Percentiles rank a stretch among this genome's conserved stretches.
Evolutionary conservation across 2,888 invertebrate genomes (phyloP).

Genomic region (Tenthredo notha): DNA sequence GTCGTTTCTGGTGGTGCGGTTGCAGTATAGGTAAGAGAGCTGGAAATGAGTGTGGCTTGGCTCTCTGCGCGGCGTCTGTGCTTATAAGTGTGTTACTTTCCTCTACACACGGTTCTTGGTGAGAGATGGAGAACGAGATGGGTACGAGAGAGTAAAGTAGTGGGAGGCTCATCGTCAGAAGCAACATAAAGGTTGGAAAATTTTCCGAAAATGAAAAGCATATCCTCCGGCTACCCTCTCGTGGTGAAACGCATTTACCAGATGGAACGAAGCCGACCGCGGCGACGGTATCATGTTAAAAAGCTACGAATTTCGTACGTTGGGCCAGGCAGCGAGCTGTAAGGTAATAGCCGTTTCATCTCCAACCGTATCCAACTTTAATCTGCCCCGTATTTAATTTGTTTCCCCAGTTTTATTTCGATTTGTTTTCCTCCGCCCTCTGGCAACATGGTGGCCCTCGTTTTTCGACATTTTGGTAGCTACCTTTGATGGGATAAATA

Average conservation of each 20-base stretch:
- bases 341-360: slow-evolving; percentile 47
- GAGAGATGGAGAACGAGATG: slow-evolving; percentile 17
- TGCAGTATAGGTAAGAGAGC: slow-evolving; percentile 37
- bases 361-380: slow-evolving; percentile 37
- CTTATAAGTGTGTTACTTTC: not conserved
- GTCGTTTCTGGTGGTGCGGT: slow-evolving; percentile 28
- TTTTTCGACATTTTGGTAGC: slow-evolving; percentile 23
- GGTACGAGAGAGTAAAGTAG: slow-evolving; percentile 17
- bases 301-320: slow-evolving; percentile 48
- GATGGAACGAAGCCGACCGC: slow-evolving; percentile 39
- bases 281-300: slow-evolving; percentile 43
- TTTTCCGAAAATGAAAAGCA: slow-evolving; percentile 51
- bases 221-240: slow-evolving; percentile 47
- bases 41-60: slow-evolving; percentile 25
- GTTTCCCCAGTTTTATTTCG: slow-evolving; percentile 38
- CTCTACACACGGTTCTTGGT: not conserved
- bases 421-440: slow-evolving; percentile 21
- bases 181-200: slow-evolving; percentile 35
- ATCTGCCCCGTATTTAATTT: slow-evolving; percentile 39
- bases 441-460: not conserved
- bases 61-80: not conserved
- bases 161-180: slow-evolving; percentile 24
- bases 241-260: slow-evolving; percentile 41
- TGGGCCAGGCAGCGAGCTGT: slow-evolving; percentile 30
- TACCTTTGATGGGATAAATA: slow-evolving; percentile 25